Base-by-base conservation (phyloP, 2,797 vertebrate species). In the Gallinago nigripennis region DNA sequence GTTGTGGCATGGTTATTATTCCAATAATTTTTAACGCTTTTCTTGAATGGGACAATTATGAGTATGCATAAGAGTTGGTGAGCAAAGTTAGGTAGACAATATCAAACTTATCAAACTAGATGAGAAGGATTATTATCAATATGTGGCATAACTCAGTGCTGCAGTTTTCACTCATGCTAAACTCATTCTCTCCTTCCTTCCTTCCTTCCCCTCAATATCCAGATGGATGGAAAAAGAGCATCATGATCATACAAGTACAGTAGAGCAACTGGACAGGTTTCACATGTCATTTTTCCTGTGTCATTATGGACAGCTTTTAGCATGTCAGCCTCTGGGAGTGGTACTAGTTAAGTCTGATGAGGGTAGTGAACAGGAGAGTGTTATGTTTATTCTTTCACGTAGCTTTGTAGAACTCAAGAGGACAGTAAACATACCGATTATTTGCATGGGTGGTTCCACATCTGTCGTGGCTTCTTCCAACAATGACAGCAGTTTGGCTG, bases 391-490 rank as follows among this genome's bases (percentile, higher is more conserved):
- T 89, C 79, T 96, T 97, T 95, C 88, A 71, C 2, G 2, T 41
- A 77, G 90, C 39, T 94, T 53, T 87, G 72, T 46, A 94, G 85
- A 95, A 88, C 86, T 95, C 65, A 66, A 96, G 96, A 96, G 95
- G 84, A 97, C 81, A 92, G 77, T 89, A 96, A 84, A 98, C 73
- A 96, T 98, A 99, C 99, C 99, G 39, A 99, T 99, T 82, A 99
- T 97, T 92, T 99, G 98, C 46, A 98, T 97, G 92, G 99, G 98
- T 37, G 98, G 98, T 86, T 99, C 98, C 77, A 99, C 98, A 53
- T 99, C 98, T 61, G 97, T 93, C 7, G 98, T 98, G 93, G 99
- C 99, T 95, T 98, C 98, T 84, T 99, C 98, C 95, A 99, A 83
- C 95, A 98, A 95, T 39, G 98, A 98, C 58, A 99, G 98, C 77